phyloP scores from a whole-genome alignment of 2,797 vertebrate species.

The Neosalanx taihuensis region DNA sequence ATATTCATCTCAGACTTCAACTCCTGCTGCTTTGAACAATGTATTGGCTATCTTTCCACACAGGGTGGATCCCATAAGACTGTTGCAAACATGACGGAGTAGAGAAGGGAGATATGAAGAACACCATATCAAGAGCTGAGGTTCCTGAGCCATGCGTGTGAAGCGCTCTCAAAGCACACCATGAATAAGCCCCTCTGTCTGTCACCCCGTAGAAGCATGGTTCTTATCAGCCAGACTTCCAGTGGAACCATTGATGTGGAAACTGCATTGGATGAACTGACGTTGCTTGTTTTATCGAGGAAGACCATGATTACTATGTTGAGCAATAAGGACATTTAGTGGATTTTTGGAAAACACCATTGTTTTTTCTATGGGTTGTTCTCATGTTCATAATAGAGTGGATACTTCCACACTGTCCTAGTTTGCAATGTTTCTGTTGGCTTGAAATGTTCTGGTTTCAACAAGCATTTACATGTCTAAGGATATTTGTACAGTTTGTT shows the following conservation, averaged over 20 bases:
- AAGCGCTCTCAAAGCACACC: constrained; percentile 5
- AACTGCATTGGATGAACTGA: too few relatives aligned
- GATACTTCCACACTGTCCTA: background rate
- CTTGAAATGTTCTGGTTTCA: background rate
- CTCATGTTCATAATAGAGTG: background rate
- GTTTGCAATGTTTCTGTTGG: background rate
- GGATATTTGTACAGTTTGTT: too few relatives aligned
- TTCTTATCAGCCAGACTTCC: background rate
- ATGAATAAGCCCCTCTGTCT: background rate
- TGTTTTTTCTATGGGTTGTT: background rate
- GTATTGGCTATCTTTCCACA: constrained; percentile 8
- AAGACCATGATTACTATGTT: background rate
- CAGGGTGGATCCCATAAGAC: constrained; percentile 59
- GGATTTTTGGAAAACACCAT: background rate
- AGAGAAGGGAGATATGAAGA: background rate
- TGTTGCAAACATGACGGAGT: constrained; percentile 59
- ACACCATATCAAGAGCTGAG: constrained; percentile 21
- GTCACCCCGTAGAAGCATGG: background rate
- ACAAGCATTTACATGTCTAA: too few relatives aligned
- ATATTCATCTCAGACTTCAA: background rate
- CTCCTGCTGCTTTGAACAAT: background rate
- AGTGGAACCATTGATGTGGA: background rate
- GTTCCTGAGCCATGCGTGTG: constrained; percentile 27
- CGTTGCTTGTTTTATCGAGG: background rate
- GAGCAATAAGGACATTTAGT: too few relatives aligned